A percentile compares a stretch with the other conserved stretches of the same genome.
Evolutionary conservation across 2,797 vertebrate species (phyloP).

Genomic region (Lates japonicus): DNA sequence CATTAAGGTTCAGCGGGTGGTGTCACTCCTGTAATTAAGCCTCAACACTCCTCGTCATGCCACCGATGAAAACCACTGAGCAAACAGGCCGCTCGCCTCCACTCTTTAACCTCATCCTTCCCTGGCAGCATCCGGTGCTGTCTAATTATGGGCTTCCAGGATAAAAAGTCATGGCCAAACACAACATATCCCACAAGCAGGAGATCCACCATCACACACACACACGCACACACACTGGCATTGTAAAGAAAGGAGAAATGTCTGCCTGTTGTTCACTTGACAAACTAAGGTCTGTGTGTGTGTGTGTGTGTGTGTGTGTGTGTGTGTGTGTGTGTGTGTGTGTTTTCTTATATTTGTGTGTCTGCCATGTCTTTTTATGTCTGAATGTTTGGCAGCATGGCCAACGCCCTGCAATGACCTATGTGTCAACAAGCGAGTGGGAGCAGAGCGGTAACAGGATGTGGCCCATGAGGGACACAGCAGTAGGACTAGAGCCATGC

Average conservation of each 20-base stretch:
- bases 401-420: constrained; percentile 76
- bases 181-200: constrained; percentile 54
- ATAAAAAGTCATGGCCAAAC: constrained; percentile 69
- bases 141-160: constrained; percentile 76
- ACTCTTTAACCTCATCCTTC: constrained; percentile 80
- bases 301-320: constrained; percentile 9
- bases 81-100: constrained; percentile 59
- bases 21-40: constrained; percentile 73
- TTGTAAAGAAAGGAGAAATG: constrained; percentile 58
- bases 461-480: constrained; percentile 67
- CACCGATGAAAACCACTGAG: constrained; percentile 44
- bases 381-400: constrained; percentile 57
- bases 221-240: constrained; percentile 30
- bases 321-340: constrained; percentile 5
- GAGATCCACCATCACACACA: constrained; percentile 27
- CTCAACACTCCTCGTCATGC: constrained; percentile 29
- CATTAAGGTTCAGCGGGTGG: constrained; percentile 64
- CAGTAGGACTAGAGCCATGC: constrained; percentile 48
- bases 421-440: constrained; percentile 78
- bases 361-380: constrained; percentile 65
- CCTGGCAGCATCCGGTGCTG: constrained; percentile 57
- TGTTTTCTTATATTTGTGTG: constrained; percentile 37
- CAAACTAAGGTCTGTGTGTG: constrained; percentile 19
- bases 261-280: constrained; percentile 26
- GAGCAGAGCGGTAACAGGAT: constrained; percentile 78